A percentile compares a stretch with the other conserved stretches of the same genome.
These are phyloP conservation scores for Turdus rufiventris DNA, from an alignment of 2,113 vertebrate genomes.

Conservation along the genomic window DNA sequence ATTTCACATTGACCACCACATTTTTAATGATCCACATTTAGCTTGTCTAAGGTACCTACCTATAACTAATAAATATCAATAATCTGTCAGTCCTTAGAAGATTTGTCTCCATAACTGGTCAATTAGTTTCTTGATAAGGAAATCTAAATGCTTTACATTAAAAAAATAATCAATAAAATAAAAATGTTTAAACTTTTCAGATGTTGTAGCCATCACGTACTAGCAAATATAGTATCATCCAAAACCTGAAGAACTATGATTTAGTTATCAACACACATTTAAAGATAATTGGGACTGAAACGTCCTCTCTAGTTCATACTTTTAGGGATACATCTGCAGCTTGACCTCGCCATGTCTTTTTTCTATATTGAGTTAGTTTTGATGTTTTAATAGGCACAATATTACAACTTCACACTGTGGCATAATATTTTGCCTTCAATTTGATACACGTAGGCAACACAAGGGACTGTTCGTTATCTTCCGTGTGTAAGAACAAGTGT, in stretches of 20 bases:
- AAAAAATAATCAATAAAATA: not conserved
- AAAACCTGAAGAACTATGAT: not conserved
- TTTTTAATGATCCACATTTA: not conserved
- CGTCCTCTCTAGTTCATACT: not conserved
- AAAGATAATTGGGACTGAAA: not conserved
- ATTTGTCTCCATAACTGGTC: not conserved
- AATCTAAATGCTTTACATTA: not conserved
- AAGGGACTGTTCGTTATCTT: conserved; percentile 34
- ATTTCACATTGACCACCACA: not conserved
- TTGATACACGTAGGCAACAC: not conserved
- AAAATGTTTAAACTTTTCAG: not conserved
- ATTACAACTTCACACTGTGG: conserved; percentile 30
- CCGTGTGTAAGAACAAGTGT: not conserved
- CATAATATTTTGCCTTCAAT: conserved; percentile 52
- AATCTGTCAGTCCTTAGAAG: not conserved
- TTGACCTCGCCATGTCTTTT: conserved; percentile 27
- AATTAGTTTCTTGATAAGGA: not conserved
- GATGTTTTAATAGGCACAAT: conserved; percentile 30
- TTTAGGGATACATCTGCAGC: not conserved
- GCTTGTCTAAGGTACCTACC: not conserved
- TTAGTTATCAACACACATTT: not conserved
- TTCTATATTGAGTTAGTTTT: conserved; percentile 40
- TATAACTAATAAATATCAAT: not conserved
- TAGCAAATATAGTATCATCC: not conserved
- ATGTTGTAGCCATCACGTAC: not conserved